Base-by-base conservation (phyloP, 2,888 invertebrate species). In the Drosophila atroscutellata region DNA sequence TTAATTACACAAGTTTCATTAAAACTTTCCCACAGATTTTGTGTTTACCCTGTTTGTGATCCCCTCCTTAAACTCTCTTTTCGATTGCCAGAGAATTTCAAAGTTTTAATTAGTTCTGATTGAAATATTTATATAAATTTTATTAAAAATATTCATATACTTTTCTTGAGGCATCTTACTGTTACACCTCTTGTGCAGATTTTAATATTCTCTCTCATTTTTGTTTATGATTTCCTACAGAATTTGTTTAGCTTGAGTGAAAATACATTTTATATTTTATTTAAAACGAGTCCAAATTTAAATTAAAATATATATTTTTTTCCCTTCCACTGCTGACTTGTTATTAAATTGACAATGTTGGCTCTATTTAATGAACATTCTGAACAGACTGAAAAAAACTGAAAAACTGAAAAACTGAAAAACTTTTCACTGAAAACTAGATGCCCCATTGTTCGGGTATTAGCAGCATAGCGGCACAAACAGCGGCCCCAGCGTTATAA, bases 401-500 rank as follows among this genome's bases (percentile, higher is more conserved):
- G 9, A 2, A 15, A 8, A 51, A 5, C 8, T 11, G 2, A 28
- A 28, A 8, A 8, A 30, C 30, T 8, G 30, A 30, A 30, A 4
- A 45, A 32, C 32, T 32, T 9, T 36, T 36, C 26, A 18, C 18
- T 26, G 9, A 15, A 34, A 49, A 13, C 60, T 7, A 37, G 15
- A 51, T 20, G 6, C 11, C 37, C 56, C 42, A 49, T 34, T 57
- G 30, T 56, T 20, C 55, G 54, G 74, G 70, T 71, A 73, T 70
- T 20, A 45, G 36, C 45, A 62, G 45, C 15, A 45, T 15, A 65
- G 62, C 58, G 55, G 36, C 24, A 36, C 13, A 37, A n/a, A 7
- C 57, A 56, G 62, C 66, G 64, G 73, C 68, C 81, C 64, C 55
- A 59, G 77, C 82, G 56, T 70, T 82, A 89, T 77, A 87, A 89